Evolutionary conservation across 2,113 vertebrate species (phyloP), one percentile per base, ranked within the genome.

Genomic region (Dipodomys ordii): DNA sequence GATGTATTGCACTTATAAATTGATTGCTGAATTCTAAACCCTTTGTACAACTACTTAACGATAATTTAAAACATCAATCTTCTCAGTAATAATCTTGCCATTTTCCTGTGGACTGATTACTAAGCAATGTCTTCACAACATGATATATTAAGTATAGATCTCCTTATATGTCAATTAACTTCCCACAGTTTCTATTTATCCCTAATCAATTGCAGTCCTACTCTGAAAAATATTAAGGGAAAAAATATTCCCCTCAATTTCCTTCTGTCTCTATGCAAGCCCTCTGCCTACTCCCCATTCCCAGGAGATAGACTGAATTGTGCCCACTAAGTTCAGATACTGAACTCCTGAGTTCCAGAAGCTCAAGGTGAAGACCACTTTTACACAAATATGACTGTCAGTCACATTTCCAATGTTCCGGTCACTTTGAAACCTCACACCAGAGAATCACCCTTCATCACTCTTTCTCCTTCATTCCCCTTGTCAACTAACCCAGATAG

Each of bases 101-200:
- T 84, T 83, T 83, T 96, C 0, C 76, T 76, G 2, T 87, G 77
- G n/a, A 82, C 1, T 46, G 46, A 89, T 78, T n/a, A 88, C 10
- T 49, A 80, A 73, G 3, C 8, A 72, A 3, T 39, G 77, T 90
- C 27, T 92, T 89, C 82, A 19, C 16, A 77, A 2, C 53, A 9
- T 78, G 44, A 62, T n/a, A 39, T 86, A 3, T 68, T 74, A 64
- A 20, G 8, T 28, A 68, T 23, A 88, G 35, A 76, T 6, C 3
- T 3, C 7, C 25, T 64, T 87, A 74, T 87, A 49, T 6, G 53
- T 39, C 9, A 71, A 4, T 22, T 35, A 30, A 73, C 7, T 67
- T 22, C 53, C 39, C 27, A 67, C 16, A 57, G 19, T 67, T 57
- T 93, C 27, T 39, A 1, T 57, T 23, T 74, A 3, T 23, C 16